Evolutionary conservation across 2,113 vertebrate species (phyloP).

Genomic region (Amblyopsis rosae): DNA sequence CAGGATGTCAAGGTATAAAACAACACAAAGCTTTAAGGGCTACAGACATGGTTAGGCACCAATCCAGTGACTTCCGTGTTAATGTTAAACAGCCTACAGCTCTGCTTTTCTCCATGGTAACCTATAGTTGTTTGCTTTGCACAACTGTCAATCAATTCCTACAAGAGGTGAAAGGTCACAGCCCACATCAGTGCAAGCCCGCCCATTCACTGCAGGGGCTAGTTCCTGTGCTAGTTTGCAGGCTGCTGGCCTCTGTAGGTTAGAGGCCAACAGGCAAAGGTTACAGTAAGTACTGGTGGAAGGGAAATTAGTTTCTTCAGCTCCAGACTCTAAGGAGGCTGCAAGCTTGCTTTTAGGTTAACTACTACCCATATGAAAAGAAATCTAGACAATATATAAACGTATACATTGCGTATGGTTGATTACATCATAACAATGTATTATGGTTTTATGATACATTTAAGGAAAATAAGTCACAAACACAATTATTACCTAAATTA

Average conservation of each 20-base stretch:
- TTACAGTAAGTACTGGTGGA: slow-evolving; percentile 21
- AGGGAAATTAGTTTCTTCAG: slow-evolving; percentile 45
- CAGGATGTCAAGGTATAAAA: neutral
- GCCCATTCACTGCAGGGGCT: slow-evolving; percentile 49
- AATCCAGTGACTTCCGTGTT: neutral
- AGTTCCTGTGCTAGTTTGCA: slow-evolving; percentile 51
- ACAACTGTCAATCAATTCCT: slow-evolving; percentile 48
- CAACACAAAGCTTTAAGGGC: neutral
- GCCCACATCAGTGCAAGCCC: slow-evolving; percentile 33
- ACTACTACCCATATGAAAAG: neutral
- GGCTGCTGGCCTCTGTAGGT: slow-evolving; percentile 34
- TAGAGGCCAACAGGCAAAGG: slow-evolving; percentile 39
- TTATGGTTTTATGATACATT: neutral
- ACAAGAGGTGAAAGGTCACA: slow-evolving; percentile 45
- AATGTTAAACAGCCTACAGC: neutral
- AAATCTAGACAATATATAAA: too few species aligned
- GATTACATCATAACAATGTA: too few species aligned
- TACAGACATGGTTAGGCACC: neutral
- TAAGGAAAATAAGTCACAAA: neutral
- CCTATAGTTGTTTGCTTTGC: slow-evolving; percentile 30
- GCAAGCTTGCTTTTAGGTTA: neutral
- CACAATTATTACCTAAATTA: too few species aligned
- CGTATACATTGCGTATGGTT: too few species aligned
- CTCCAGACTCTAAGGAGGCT: neutral
- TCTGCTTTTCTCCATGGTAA: slow-evolving; percentile 14